These are phyloP conservation scores for Urosaurus nigricauda DNA, from an alignment of 2,797 vertebrate species.

Conservation along the genomic window DNA sequence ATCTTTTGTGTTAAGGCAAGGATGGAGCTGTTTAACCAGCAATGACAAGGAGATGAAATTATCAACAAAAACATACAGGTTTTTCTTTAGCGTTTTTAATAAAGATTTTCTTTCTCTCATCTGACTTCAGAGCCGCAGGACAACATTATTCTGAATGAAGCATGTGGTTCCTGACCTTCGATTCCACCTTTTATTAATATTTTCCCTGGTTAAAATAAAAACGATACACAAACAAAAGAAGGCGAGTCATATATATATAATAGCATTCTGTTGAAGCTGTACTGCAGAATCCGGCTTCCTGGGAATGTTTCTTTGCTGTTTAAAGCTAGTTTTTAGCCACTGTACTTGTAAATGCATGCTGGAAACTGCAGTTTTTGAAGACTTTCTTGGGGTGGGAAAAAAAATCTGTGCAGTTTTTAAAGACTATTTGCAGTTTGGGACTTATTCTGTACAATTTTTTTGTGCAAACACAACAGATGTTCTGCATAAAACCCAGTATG, in stretches of 20 bases:
- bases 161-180: rapidly evolving
- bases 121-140: not conserved
- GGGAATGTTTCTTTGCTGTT: not conserved
- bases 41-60: not conserved
- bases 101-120: slow-evolving; percentile 1
- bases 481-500: no score
- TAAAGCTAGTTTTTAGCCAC: not conserved
- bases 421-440: no score
- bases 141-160: not conserved
- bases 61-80: not conserved
- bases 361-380: no score
- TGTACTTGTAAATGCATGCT: not conserved
- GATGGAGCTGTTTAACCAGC: not conserved
- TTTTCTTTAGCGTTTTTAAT: not conserved
- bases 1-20: not conserved
- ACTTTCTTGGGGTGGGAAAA: no score
- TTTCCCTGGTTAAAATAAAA: not conserved
- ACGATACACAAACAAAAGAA: not conserved
- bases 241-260: no score
- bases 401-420: no score
- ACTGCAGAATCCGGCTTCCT: not conserved
- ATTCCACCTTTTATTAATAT: slow-evolving; percentile 10
- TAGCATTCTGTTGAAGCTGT: not conserved
- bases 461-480: no score
- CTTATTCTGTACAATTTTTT: no score